Conservation (phyloP, 2,797 vertebrate genomes). For the Staurois parvus region DNA sequence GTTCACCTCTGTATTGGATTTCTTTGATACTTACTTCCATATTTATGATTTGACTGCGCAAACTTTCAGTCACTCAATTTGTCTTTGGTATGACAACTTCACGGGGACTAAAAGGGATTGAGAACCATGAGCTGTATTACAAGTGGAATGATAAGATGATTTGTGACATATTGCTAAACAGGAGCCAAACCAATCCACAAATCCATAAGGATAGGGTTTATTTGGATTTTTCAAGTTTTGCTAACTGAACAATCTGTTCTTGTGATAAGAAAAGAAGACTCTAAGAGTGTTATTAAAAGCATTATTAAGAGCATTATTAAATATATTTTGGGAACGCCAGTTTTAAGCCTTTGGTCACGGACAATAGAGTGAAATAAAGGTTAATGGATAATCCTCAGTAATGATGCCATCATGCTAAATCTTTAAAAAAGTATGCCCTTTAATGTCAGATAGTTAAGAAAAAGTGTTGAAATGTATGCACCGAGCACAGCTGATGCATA, state of each 20-base stretch:
- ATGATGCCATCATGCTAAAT: constrained; percentile 16
- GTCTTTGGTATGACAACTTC: background rate
- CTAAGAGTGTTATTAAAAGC: background rate
- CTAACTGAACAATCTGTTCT: background rate
- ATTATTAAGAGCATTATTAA: constrained; percentile 2
- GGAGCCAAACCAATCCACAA: background rate
- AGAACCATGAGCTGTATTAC: background rate
- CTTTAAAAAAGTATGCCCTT: background rate
- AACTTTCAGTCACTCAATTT: background rate
- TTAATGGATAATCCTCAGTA: constrained; percentile 33
- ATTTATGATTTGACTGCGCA: background rate
- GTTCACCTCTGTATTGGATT: background rate
- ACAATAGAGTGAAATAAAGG: background rate
- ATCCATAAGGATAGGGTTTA: background rate
- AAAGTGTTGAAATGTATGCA: background rate
- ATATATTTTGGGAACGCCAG: background rate
- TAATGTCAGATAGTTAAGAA: background rate
- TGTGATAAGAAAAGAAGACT: constrained; percentile 11
- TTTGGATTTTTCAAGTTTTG: background rate
- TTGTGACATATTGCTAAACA: background rate
- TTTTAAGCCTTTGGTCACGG: constrained; percentile 16
- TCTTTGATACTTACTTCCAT: background rate
- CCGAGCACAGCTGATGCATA: background rate
- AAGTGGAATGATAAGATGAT: background rate
- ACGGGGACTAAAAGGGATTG: background rate